Base-by-base conservation (phyloP, 2,113 vertebrate species). In the Psilopsiagon aurifrons region DNA sequence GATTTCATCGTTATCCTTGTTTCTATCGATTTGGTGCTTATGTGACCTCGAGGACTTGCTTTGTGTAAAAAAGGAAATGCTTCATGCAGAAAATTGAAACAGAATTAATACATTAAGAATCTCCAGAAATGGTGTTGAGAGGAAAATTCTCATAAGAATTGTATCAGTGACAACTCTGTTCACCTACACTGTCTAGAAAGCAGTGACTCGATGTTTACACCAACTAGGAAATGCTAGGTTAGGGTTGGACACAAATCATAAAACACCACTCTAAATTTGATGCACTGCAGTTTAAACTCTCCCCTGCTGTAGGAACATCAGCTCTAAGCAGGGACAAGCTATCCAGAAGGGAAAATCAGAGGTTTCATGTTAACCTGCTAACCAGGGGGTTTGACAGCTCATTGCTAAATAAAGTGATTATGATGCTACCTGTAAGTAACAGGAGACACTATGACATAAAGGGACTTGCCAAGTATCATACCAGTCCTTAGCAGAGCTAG, bases 1-100 rank as follows among this genome's bases (percentile, higher is more conserved):
- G 39, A 74, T 88, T 96, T 89, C 57, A 86, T 96, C 47, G 87
- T 79, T 84, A 74, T 68, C 66, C 27, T 33, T 57, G 29, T 88
- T 94, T 80, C 44, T 10, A 83, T 83, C 51, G 82, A 35, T 75
- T 80, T 74, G 22, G 12, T 94, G 62, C 84, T 87, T 92, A n/a
- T 29, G 49, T 74, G 77, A 94, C 86, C 71, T 73, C 68, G 35
- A 74, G 22, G 55, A 90, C 47, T 89, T 71, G 17, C 25, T 94
- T 87, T 83, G 24, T 88, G 29, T 76, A 54, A 87, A 62, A 71
- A 92, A 62, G 4, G 7, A 93, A 93, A 39, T 44, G 20, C 17
- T 83, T 94, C 43, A 68, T 70, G 67, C 37, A 63, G 37, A 88
- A 86, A 77, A 49, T n/a, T 46, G 64, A 88, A 86, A 78, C 18